Conservation (phyloP, 1,140 invertebrate species). For the Octopus bimaculoides region DNA sequence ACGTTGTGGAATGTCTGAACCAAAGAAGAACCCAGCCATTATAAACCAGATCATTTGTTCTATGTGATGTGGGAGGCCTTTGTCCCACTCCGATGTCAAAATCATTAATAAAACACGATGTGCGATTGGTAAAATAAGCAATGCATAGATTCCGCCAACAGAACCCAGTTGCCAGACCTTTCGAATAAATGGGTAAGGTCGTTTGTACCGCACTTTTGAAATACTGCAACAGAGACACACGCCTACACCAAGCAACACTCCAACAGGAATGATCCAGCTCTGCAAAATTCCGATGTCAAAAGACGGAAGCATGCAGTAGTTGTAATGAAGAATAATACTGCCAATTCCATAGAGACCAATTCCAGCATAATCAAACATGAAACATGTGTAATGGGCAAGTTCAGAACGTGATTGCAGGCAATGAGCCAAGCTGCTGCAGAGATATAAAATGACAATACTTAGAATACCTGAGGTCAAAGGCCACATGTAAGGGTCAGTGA, state of each 20-base stretch:
- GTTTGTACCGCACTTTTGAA: conserved; percentile 44
- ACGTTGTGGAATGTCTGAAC: conserved; percentile 52
- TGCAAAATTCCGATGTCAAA: conserved; percentile 28
- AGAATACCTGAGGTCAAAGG: conserved; percentile 44
- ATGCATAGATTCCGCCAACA: conserved; percentile 44
- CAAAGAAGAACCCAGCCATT: conserved; percentile 50
- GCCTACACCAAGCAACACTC: conserved; percentile 37
- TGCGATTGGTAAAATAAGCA: conserved; percentile 50
- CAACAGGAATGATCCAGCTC: conserved; percentile 39
- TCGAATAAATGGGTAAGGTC: conserved; percentile 51
- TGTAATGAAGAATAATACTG: conserved; percentile 50
- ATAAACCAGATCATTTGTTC: conserved; percentile 52
- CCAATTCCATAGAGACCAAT: conserved; percentile 55
- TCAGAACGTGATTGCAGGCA: conserved; percentile 52
- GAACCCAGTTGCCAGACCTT: conserved; percentile 53
- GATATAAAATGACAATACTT: conserved; percentile 47
- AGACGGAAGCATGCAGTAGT: conserved; percentile 43
- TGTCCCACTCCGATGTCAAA: conserved; percentile 28
- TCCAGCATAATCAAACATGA: conserved; percentile 55
- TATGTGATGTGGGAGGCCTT: conserved; percentile 43
- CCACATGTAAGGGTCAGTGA: conserved; percentile 52
- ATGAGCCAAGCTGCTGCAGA: conserved; percentile 48
- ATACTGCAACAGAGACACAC: conserved; percentile 45
- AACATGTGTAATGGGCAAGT: conserved; percentile 50
- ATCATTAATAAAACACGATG: conserved; percentile 33